A percentile compares a stretch with the other conserved stretches of the same genome.
Conservation (phyloP, 2,888 invertebrate genomes). For the Chalcosyrphus nemorum region DNA sequence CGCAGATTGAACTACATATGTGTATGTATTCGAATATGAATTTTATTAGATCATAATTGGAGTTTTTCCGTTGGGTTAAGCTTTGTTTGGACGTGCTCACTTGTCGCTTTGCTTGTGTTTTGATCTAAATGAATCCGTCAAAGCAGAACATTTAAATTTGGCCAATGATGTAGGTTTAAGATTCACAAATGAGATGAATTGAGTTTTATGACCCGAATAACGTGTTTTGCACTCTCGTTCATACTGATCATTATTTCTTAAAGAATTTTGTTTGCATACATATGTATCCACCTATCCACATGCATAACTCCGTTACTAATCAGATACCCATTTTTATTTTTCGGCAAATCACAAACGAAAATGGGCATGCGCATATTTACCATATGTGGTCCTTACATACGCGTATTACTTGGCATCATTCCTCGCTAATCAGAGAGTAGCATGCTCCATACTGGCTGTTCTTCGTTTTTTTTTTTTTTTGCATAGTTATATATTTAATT, state of each 20-base stretch:
- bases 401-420: not conserved
- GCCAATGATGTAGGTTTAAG: not conserved
- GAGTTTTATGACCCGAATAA: conserved; percentile 20
- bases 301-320: no score
- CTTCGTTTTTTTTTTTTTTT: no score
- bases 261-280: not conserved
- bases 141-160: not conserved
- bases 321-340: no score
- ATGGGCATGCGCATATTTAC: not conserved
- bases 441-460: no score
- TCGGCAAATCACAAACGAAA: conserved; percentile 3
- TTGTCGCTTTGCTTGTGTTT: not conserved
- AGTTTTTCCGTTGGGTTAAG: not conserved
- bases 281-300: no score
- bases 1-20: not conserved
- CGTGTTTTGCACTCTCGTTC: not conserved
- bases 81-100: no score
- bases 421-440: no score
- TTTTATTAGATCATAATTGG: not conserved
- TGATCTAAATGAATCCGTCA: not conserved
- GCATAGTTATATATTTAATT: no score
- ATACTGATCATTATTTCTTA: conserved; percentile 6
- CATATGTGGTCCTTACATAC: not conserved
- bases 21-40: not conserved
- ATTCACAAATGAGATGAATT: not conserved